Evolutionary conservation across 1,140 invertebrate genomes (phyloP).

Genomic region (Bombus waltoni): DNA sequence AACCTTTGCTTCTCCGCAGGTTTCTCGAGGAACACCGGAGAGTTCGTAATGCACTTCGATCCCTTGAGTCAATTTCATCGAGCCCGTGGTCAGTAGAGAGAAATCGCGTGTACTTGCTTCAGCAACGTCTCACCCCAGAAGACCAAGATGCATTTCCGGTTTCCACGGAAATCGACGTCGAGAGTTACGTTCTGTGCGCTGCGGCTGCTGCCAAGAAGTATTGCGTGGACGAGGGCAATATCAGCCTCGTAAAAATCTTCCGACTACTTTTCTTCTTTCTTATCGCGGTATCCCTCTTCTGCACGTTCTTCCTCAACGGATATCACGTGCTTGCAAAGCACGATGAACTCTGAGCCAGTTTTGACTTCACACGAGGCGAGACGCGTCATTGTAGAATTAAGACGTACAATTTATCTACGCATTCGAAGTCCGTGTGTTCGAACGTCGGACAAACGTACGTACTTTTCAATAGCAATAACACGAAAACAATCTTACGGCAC

Average conservation of each 20-base stretch:
- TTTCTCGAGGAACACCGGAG: conserved; percentile 66
- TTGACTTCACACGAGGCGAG: too few species aligned
- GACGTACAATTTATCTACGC: not conserved
- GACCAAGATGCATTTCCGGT: conserved; percentile 72
- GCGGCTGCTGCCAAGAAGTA: conserved; percentile 71
- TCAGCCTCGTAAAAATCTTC: conserved; percentile 65
- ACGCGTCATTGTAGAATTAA: not conserved
- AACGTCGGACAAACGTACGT: too few species aligned
- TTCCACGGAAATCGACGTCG: conserved; percentile 70
- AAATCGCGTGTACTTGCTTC: conserved; percentile 64
- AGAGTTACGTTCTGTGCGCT: conserved; percentile 73
- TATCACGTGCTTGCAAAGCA: not conserved
- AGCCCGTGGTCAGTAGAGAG: conserved; percentile 68
- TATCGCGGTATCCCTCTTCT: conserved; percentile 6
- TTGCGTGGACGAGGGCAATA: conserved; percentile 69
- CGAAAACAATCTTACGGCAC: too few species aligned
- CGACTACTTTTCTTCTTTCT: conserved; percentile 39
- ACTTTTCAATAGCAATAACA: too few species aligned
- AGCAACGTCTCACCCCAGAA: conserved; percentile 52
- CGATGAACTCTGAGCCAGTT: not conserved
- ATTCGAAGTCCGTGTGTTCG: not conserved
- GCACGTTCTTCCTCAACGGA: conserved; percentile 12
- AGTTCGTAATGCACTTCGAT: conserved; percentile 69
- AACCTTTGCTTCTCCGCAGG: conserved; percentile 61
- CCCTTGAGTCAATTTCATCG: conserved; percentile 67